phyloP scores from a whole-genome alignment of 2,797 vertebrate species.

The Pelodytes ibericus region DNA sequence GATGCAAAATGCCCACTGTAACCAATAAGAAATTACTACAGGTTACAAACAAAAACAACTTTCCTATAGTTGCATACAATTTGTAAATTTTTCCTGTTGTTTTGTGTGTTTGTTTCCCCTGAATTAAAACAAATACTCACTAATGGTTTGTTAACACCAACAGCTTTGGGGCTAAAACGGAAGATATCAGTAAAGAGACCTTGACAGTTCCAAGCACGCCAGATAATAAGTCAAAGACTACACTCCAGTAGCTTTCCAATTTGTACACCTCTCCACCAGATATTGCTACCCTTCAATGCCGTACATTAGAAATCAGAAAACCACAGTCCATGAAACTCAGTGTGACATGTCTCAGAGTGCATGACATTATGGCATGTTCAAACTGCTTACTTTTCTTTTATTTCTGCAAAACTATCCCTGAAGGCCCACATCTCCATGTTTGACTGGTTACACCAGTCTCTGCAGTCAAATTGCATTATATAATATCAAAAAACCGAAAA shows the following conservation, averaged over 20 bases:
- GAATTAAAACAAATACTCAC: no score
- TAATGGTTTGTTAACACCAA: no score
- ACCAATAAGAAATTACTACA: no score
- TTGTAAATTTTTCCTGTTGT: no score
- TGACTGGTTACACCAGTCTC: constrained; percentile 22
- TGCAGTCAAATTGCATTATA: constrained; percentile 40
- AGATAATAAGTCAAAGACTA: constrained; percentile 8
- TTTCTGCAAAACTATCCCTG: constrained; percentile 11
- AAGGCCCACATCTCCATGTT: constrained; percentile 28
- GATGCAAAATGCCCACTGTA: no score
- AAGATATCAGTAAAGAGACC: no score
- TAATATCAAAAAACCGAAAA: constrained; percentile 15
- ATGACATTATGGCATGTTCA: constrained; percentile 7
- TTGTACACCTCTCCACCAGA: constrained; percentile 11
- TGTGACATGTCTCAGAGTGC: constrained; percentile 9
- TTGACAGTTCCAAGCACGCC: not conserved
- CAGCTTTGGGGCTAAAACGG: no score
- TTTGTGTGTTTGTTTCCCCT: no score
- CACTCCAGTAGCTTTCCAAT: constrained; percentile 34
- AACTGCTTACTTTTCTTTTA: not conserved
- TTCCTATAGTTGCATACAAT: no score
- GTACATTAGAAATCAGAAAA: constrained; percentile 14
- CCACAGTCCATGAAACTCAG: constrained; percentile 24
- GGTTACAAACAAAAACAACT: no score
- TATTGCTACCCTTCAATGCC: constrained; percentile 3